phyloP scores from a whole-genome alignment of 2,797 vertebrate genomes.

The Urocyon cinereoargenteus region DNA sequence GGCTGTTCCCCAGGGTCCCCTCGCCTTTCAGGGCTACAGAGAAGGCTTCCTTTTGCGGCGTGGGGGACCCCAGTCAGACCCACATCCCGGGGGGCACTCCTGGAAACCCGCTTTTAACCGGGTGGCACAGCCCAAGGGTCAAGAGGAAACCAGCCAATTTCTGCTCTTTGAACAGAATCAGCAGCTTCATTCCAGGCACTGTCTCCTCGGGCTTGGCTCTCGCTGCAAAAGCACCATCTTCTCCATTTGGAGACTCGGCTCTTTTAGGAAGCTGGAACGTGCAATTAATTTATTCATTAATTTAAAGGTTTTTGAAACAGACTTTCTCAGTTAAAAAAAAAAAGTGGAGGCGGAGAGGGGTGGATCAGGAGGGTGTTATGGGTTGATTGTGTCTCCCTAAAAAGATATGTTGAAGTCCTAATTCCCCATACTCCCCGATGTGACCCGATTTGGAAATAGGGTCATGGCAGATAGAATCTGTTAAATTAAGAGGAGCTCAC shows the following conservation, averaged over 20 bases:
- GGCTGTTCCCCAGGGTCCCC: accelerated
- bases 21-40: accelerated
- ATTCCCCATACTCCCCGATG: neutral
- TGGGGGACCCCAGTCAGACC: accelerated
- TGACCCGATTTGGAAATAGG: neutral
- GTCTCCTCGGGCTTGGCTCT: neutral
- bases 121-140: accelerated
- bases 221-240: accelerated
- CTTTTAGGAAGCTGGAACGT: neutral
- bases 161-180: neutral
- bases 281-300: neutral
- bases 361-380: no score
- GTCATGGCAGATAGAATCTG: neutral
- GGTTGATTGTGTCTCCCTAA: neutral
- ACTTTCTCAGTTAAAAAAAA: neutral
- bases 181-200: neutral
- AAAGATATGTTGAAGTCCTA: no score
- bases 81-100: accelerated
- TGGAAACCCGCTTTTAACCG: accelerated
- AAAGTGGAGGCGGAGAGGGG: neutral
- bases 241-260: neutral
- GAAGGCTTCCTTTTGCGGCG: neutral
- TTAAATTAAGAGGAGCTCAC: neutral
- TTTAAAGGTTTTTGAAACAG: neutral
- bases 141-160: accelerated